Evolutionary conservation across 2,113 vertebrate species (phyloP), one percentile per base, ranked within the genome.

Genomic region (Narcine bancroftii): DNA sequence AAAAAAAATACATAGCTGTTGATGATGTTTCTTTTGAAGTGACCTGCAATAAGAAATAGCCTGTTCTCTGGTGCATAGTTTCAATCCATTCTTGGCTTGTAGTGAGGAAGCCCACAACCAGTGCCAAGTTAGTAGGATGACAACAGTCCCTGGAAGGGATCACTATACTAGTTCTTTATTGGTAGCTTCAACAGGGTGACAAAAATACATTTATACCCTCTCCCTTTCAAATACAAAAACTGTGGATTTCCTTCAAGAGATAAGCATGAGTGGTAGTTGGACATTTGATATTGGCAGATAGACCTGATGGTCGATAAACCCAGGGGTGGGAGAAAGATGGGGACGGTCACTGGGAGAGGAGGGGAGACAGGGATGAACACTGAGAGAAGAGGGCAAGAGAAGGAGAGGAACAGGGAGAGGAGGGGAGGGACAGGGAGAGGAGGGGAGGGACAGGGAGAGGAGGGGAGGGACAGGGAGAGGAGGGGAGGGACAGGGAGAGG

Each of bases 1-100:
- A 91, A 45, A 83, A 66, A 91, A 91, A 10, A 91, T 29, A 45
- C 63, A 89, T n/a, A n/a, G 65, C 36, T 39, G 60, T 66, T 89
- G 56, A 36, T 21, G 63, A 39, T 10, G 39, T 0, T 47, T 33
- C 42, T 26, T 47, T 45, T 69, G 39, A 91, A 71, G 89, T 5
- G 42, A 71, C 89, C 65, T 45, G 26, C 63, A 45, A 63, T 42
- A 36, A 24, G 42, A 91, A 24, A n/a, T 6, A 89, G 36, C 36
- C 36, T 21, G 42, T 13, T 69, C 39, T 60, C 63, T 66, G n/a
- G 21, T 9, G 87, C 45, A 39, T 66, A 19, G 24, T 91, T 91
- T 47, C 5, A 7, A 39, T 26, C 36, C 4, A 21, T 42, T 56
- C 6, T 56, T 89, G 10, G 36, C 42, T 42, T 66, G 85, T 53